Evolutionary conservation across 64 coral and sea anemone genomes (phyloP).

Genomic region (Platygyra sinensis): DNA sequence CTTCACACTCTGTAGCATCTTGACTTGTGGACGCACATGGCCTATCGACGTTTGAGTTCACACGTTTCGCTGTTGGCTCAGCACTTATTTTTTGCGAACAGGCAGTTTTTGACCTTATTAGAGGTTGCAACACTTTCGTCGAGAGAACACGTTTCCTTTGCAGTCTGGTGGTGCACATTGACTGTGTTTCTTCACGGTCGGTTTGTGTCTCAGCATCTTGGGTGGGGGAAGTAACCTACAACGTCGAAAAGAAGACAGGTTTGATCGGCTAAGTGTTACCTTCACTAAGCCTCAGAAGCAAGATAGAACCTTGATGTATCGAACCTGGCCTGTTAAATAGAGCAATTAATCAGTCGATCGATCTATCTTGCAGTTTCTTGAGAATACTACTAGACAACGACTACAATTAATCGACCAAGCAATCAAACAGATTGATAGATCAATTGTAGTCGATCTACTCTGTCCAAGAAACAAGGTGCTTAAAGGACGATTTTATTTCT

Average conservation of each 20-base stretch:
- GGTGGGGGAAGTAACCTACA: neutral
- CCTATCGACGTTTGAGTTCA: neutral
- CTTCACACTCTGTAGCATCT: neutral
- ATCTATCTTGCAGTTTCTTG: too few relatives aligned
- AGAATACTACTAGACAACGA: too few relatives aligned
- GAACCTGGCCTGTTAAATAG: too few relatives aligned
- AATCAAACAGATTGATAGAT: too few relatives aligned
- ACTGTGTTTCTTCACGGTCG: neutral
- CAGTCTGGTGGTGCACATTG: neutral
- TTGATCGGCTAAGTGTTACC: neutral
- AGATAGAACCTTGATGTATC: too few relatives aligned
- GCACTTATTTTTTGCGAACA: neutral
- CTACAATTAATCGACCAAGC: too few relatives aligned
- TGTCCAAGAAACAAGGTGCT: too few relatives aligned
- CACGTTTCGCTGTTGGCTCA: neutral
- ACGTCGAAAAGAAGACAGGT: neutral
- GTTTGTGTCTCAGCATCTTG: constrained; percentile 16
- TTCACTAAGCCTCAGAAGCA: too few relatives aligned
- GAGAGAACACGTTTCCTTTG: neutral
- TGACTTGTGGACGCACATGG: neutral
- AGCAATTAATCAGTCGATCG: too few relatives aligned
- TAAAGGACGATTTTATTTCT: too few relatives aligned
- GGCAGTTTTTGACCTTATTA: neutral
- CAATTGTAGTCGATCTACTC: too few relatives aligned
- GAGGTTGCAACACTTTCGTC: neutral